Evolutionary conservation across 2,797 vertebrate genomes (phyloP).

Genomic region (Sphaeramia orbicularis): DNA sequence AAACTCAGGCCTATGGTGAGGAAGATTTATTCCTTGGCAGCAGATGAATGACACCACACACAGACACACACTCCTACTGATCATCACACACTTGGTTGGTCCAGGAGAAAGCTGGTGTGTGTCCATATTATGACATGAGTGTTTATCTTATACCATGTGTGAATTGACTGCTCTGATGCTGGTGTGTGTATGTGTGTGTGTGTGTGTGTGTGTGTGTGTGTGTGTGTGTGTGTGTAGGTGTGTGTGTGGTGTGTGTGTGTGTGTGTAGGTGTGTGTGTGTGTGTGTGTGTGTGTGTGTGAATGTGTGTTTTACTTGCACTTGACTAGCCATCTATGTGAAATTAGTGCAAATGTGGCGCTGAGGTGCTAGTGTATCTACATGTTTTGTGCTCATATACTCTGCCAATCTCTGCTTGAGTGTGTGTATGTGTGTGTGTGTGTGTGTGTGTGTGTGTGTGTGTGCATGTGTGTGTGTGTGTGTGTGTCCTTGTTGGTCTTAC

Average conservation of each 20-base stretch:
- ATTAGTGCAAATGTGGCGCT: constrained; percentile 66
- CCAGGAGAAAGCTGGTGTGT: constrained; percentile 83
- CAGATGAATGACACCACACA: constrained; percentile 52
- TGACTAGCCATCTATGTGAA: constrained; percentile 75
- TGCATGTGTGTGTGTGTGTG: constrained; percentile 36
- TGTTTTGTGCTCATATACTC: constrained; percentile 39
- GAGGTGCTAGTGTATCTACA: constrained; percentile 59
- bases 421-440: too few relatives aligned
- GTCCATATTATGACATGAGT: constrained; percentile 71
- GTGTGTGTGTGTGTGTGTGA: constrained; percentile 58
- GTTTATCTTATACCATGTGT: constrained; percentile 77
- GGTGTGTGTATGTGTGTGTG: too few relatives aligned
- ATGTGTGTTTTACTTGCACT: constrained; percentile 76
- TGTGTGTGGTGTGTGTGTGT: too few relatives aligned
- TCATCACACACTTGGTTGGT: constrained; percentile 88
- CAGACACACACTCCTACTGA: constrained; percentile 71
- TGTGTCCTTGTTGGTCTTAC: constrained; percentile 68
- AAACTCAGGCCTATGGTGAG: constrained; percentile 37
- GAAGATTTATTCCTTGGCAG: constrained; percentile 48
- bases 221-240: too few relatives aligned
- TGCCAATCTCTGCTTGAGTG: constrained; percentile 36
- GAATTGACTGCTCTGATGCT: constrained; percentile 72
- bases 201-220: too few relatives aligned
- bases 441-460: too few relatives aligned
- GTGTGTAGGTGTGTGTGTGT: too few relatives aligned